Evolutionary conservation across 2,888 invertebrate genomes (phyloP).

Genomic region (Dyspetes luteomarginatus): DNA sequence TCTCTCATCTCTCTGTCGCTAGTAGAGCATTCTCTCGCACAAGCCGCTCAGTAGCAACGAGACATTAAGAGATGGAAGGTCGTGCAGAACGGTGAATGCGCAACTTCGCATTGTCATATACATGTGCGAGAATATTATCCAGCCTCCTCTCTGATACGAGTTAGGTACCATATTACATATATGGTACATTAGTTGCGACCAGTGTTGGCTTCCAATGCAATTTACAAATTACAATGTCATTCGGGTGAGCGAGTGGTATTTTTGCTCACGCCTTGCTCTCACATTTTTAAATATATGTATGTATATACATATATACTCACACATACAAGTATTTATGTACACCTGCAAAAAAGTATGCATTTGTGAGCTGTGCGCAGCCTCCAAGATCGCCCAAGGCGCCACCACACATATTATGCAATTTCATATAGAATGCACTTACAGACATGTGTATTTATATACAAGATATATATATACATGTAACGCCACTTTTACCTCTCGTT

Average conservation of each 20-base stretch:
- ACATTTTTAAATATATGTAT: too few species aligned
- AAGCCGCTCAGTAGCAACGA: conserved; percentile 1
- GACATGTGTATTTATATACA: too few species aligned
- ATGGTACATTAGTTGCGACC: neutral
- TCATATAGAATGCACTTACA: conserved; percentile 10
- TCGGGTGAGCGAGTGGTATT: too few species aligned
- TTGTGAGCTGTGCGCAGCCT: conserved; percentile 17
- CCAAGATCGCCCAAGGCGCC: conserved; percentile 37
- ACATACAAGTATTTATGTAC: too few species aligned
- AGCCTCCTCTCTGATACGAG: conserved; percentile 15
- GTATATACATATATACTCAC: too few species aligned
- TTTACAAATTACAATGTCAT: conserved; percentile 78
- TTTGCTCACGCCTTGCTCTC: too few species aligned
- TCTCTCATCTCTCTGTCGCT: too few species aligned
- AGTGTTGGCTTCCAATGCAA: conserved; percentile 66
- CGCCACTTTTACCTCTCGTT: conserved; percentile 24
- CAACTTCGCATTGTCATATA: conserved; percentile 28
- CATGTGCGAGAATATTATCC: conserved; percentile 39
- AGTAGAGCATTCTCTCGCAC: conserved; percentile 36
- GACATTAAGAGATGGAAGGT: conserved; percentile 51
- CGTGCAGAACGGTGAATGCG: conserved; percentile 51
- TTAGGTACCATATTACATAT: conserved; percentile 2
- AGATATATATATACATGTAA: neutral
- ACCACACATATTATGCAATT: neutral
- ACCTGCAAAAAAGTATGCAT: conserved; percentile 33